Percentiles rank a stretch among this genome's conserved stretches.
Evolutionary conservation across 2,113 vertebrate genomes (phyloP).

Genomic region (Brachionichthys hirsutus): DNA sequence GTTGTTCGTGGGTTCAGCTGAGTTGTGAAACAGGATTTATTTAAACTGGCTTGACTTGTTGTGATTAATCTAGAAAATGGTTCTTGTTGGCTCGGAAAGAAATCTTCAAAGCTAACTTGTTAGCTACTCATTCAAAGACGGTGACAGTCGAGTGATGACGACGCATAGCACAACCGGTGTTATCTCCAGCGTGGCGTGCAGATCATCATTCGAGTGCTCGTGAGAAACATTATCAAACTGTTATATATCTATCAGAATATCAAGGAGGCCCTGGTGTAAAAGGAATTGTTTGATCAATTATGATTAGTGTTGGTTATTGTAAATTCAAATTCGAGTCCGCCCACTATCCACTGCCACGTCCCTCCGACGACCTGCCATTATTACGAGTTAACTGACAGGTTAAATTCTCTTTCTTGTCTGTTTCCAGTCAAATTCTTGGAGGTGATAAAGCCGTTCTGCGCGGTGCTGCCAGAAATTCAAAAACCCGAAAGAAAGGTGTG

Average conservation of each 20-base stretch:
- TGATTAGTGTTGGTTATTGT: background rate
- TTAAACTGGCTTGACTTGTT: background rate
- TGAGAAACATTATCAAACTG: fast-evolving
- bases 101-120: conserved; percentile 28
- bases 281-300: background rate
- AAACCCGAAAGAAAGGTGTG: conserved; percentile 96
- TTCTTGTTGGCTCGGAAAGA: background rate
- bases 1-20: background rate
- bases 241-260: background rate
- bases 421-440: conserved; percentile 95
- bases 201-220: background rate
- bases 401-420: conserved; percentile 11
- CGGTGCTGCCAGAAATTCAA: conserved; percentile 95
- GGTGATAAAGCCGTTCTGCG: conserved; percentile 99
- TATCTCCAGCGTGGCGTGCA: background rate
- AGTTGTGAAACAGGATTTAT: fast-evolving
- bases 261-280: fast-evolving
- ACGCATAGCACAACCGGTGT: conserved; percentile 56
- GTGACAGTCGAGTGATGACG: conserved; percentile 70
- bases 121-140: conserved; percentile 69
- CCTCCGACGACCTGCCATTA: conserved; percentile 10
- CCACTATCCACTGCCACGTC: conserved; percentile 62
- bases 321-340: conserved; percentile 21
- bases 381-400: background rate
- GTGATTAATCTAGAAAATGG: background rate